Evolutionary conservation across 2,113 vertebrate species (phyloP).

Genomic region (Leiothrix lutea): DNA sequence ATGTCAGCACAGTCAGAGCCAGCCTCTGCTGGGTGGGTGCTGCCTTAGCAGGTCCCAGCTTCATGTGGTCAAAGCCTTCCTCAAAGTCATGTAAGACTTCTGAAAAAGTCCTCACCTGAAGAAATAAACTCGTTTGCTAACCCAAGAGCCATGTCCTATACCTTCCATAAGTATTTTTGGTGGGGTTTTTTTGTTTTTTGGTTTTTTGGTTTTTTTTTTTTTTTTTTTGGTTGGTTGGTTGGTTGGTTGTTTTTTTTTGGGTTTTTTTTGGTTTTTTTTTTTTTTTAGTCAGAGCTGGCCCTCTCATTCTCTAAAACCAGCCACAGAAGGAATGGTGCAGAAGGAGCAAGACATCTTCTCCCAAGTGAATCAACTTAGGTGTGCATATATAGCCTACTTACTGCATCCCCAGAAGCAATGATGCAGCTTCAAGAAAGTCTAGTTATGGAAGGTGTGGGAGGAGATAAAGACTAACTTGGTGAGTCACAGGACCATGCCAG

Average conservation of each 20-base stretch:
- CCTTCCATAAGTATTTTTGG: background rate
- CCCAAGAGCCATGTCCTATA: background rate
- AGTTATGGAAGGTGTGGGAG: slow-evolving; percentile 2
- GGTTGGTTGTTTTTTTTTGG: no score
- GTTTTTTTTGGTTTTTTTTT: background rate
- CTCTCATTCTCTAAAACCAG: background rate
- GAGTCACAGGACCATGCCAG: background rate
- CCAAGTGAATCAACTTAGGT: background rate
- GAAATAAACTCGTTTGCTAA: background rate
- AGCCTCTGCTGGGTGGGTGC: background rate
- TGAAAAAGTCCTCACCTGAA: background rate
- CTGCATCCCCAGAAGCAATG: background rate
- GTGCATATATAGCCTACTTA: background rate
- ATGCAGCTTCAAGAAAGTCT: background rate
- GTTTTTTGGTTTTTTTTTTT: background rate
- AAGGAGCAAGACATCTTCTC: background rate
- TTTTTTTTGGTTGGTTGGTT: background rate
- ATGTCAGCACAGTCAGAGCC: accelerated
- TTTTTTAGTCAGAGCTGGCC: background rate
- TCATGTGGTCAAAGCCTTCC: background rate
- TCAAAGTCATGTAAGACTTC: background rate
- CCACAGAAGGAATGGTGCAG: background rate
- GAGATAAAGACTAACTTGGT: background rate
- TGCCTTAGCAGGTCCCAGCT: background rate
- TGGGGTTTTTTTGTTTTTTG: no score